Evolutionary conservation across 2,888 invertebrate genomes (phyloP), one percentile per base, ranked within the genome.

Genomic region (Lepas anatifera): DNA sequence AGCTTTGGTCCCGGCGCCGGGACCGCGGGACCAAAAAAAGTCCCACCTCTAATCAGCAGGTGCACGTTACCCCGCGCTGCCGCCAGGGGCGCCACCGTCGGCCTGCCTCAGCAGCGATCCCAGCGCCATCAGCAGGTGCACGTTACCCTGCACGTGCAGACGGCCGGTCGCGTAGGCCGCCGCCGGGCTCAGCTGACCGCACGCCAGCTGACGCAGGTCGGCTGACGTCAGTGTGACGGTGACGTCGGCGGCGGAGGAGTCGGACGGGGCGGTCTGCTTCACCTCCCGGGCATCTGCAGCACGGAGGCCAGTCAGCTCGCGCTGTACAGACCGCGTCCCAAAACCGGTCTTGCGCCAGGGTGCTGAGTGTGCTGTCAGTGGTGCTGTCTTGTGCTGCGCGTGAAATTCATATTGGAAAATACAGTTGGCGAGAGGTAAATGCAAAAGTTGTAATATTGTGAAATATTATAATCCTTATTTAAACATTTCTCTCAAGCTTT

Each of bases 51-150:
- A n/a, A n/a, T n/a, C n/a, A n/a, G n/a, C n/a, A n/a, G n/a, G n/a
- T n/a, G 2, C 41, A 41, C 11, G 4, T 4, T 16, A 39, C 8
- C 39, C 13, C 39, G 39, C n/a, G 39, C 39, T 13, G 39, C 39
- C 18, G 43, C 18, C 43, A 18, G 43, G 3, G 43, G 43, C 18
- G 11, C 3, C 3, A 18, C 18, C 29, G 41, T 10, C 41, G 11
- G 41, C 10, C 2, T 41, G 41, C 41, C 41, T 10, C 41, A 58
- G 32, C 58, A 58, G 58, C 35, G 22, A 3, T 0, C 58, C 58
- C 32, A 58, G 58, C 35, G 58, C 58, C 58, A 58, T 58, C 58
- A 58, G 35, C 58, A 58, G 58, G 58, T 58, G 58, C 22, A 58
- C 35, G 58, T 58, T 58, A 1, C 58, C 58, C 58, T 35, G 58